Evolutionary conservation across 2,888 invertebrate species (phyloP).

Genomic region (Epirrhoe alternata): DNA sequence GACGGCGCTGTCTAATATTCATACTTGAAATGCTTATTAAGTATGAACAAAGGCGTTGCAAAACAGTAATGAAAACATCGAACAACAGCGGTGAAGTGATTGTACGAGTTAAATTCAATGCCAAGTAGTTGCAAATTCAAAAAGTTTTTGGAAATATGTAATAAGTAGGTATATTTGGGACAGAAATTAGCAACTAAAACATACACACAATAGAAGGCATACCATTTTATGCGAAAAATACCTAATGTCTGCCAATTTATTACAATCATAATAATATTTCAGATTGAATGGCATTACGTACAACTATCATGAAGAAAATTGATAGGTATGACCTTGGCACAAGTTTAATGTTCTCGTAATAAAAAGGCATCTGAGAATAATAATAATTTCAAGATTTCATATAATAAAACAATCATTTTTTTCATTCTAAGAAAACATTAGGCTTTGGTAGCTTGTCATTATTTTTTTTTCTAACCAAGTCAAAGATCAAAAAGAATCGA

Average conservation of each 20-base stretch:
- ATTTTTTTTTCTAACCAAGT: neutral
- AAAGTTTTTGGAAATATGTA: neutral
- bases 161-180: neutral
- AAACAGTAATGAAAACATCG: neutral
- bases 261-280: constrained; percentile 14
- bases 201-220: neutral
- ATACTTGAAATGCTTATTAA: constrained; percentile 14
- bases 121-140: neutral
- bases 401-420: no score
- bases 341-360: neutral
- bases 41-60: constrained; percentile 1
- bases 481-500: neutral
- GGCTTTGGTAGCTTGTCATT: no score
- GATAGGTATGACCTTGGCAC: constrained; percentile 25
- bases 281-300: constrained; percentile 15
- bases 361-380: constrained; percentile 12
- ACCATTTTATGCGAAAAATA: neutral
- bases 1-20: constrained; percentile 16
- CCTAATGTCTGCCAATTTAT: constrained; percentile 24
- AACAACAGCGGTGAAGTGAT: neutral
- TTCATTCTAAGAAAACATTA: no score
- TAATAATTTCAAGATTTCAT: neutral
- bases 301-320: constrained; percentile 8
- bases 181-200: neutral
- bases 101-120: neutral